Base-by-base conservation (phyloP, 2,113 vertebrate genomes). In the Microcebus jonahi region DNA sequence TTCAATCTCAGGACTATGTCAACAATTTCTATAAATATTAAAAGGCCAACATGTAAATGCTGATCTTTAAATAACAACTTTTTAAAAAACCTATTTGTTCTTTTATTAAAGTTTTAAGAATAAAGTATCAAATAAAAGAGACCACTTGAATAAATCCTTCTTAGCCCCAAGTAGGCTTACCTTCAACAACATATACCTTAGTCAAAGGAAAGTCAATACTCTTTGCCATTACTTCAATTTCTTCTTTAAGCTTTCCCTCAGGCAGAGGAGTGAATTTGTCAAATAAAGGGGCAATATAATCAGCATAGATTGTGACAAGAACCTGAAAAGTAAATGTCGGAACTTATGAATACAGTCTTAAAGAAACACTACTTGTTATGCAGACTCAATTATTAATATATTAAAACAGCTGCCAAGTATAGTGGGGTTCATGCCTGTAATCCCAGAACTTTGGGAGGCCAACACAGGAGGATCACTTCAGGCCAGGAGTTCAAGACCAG, bases 241-340 rank as follows among this genome's bases (percentile, higher is more conserved):
- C 99, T 45, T 99, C 98, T 97, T 99, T 99, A 95, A 99, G 98
- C 75, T 99, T 99, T 97, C 99, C 99, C 48, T 99, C 99, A 1
- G 99, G 99, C 93, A 99, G 98, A 0, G 99, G 99, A 84, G 99
- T 99, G 96, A 99, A 99, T 97, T 99, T 99, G 98, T 99, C 99
- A 98, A 99, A 99, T 97, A 99, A 98, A 31, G 99, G 99, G 71
- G 99, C 99, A 81, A 99, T 99, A 97, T 99, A 99, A 97, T 99
- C 99, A 87, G 99, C 99, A 94, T 99, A 99, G 98, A 99, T 99
- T n/a, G 99, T 99, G 73, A 99, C 99, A 83, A 99, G 99, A 50
- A 99, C 99, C 99, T 99, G 97, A 53, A 97, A 97, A 82, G 67
- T 61, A 98, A 96, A 96, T 84, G 82, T 94, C 39, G 95, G 71